These are phyloP conservation scores for Dendrolimus kikuchii DNA, from an alignment of 1,140 invertebrate genomes.

Conservation along the genomic window DNA sequence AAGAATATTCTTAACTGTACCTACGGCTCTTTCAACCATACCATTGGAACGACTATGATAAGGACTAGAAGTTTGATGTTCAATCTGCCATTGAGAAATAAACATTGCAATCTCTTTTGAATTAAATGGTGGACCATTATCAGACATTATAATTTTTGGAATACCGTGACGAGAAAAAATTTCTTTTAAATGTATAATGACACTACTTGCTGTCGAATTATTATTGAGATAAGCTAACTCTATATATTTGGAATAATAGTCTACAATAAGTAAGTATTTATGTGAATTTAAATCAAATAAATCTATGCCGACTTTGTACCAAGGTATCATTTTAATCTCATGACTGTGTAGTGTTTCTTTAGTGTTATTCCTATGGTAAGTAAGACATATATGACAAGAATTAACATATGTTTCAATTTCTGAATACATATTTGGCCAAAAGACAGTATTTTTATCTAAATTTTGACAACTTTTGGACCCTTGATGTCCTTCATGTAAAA, in stretches of 20 bases:
- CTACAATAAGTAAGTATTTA: no score
- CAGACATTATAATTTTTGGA: slow-evolving; percentile 12
- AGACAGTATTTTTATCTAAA: slow-evolving; percentile 13
- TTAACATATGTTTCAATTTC: slow-evolving; percentile 1
- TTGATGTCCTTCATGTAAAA: not conserved
- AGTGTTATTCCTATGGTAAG: not conserved
- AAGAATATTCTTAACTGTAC: slow-evolving; percentile 10
- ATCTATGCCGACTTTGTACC: not conserved
- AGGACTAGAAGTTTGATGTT: slow-evolving; percentile 17
- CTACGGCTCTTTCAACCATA: slow-evolving; percentile 9
- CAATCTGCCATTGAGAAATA: slow-evolving; percentile 15
- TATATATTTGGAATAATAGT: no score
- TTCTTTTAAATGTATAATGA: not conserved
- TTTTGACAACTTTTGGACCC: slow-evolving; percentile 2
- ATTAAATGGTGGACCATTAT: slow-evolving; percentile 16
- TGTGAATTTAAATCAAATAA: no score
- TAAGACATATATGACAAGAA: slow-evolving; percentile 1
- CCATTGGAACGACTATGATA: slow-evolving; percentile 12
- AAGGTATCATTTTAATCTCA: not conserved
- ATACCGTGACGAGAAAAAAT: slow-evolving; percentile 15
- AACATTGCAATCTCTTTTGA: slow-evolving; percentile 16
- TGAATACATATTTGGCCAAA: slow-evolving; percentile 20
- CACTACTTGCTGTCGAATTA: not conserved
- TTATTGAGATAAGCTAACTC: no score
- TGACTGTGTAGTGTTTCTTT: not conserved